Conservation (phyloP, 2,797 vertebrate species). For the Brachymystax lenok region DNA sequence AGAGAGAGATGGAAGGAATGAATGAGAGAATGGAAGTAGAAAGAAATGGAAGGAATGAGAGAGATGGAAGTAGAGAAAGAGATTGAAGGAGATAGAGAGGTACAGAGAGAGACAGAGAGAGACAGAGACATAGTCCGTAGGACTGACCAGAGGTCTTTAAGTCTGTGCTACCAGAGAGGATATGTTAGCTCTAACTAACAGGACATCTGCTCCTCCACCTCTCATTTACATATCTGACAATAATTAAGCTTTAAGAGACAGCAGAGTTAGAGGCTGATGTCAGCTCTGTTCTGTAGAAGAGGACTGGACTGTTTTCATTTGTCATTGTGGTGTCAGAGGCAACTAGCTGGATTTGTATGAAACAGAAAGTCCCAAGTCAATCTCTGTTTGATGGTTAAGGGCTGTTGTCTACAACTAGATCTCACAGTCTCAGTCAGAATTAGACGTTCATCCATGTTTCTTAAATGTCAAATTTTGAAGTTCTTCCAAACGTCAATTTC, state of each 20-base stretch:
- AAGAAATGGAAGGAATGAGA: too few relatives aligned
- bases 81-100: too few relatives aligned
- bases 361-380: not conserved
- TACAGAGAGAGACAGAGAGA: too few relatives aligned
- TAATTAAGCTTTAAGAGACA: conserved; percentile 27
- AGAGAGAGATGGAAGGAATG: too few relatives aligned
- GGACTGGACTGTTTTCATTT: not conserved
- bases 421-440: too few relatives aligned
- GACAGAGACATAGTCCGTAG: not conserved
- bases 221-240: conserved; percentile 23
- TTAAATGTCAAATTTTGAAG: too few relatives aligned
- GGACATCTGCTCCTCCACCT: conserved; percentile 14
- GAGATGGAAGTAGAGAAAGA: too few relatives aligned
- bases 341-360: not conserved
- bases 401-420: not conserved
- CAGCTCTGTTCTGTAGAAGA: not conserved
- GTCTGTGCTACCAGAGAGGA: not conserved
- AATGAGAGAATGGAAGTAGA: too few relatives aligned
- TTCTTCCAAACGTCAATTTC: too few relatives aligned
- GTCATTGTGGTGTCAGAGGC: not conserved
- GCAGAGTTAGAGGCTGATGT: not conserved
- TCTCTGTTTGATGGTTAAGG: not conserved
- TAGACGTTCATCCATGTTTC: not conserved
- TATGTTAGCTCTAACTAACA: not conserved
- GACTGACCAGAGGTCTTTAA: not conserved